A percentile compares a stretch with the other conserved stretches of the same genome.
Conservation (phyloP, 1,140 invertebrate genomes). For the Oryctes rhinoceros region DNA sequence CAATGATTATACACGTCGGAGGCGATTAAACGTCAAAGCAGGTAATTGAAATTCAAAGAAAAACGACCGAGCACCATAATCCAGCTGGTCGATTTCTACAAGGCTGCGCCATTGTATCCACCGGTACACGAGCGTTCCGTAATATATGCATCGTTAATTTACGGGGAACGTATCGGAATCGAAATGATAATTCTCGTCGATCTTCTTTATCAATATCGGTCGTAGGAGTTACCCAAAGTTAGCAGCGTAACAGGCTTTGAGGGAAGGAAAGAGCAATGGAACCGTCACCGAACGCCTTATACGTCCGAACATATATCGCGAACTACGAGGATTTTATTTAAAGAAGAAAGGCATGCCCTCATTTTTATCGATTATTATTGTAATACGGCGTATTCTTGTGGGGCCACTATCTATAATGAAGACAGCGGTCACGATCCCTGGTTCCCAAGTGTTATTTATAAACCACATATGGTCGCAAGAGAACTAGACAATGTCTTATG, state of each 20-base stretch:
- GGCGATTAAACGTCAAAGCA: constrained; percentile 11
- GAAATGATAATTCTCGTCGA: no score
- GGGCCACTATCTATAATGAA: constrained; percentile 45
- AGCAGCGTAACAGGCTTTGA: no score
- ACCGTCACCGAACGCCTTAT: not conserved
- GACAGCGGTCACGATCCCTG: constrained; percentile 42
- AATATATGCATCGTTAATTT: no score
- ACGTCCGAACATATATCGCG: not conserved
- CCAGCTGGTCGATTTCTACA: not conserved
- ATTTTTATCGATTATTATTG: constrained; percentile 40
- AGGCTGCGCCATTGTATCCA: not conserved
- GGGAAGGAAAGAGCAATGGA: not conserved
- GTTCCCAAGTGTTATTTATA: constrained; percentile 45
- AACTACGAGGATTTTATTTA: constrained; percentile 25
- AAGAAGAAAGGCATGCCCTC: constrained; percentile 16
- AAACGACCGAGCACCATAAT: constrained; percentile 8
- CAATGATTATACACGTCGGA: constrained; percentile 12
- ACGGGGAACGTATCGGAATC: no score
- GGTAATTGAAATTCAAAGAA: constrained; percentile 19
- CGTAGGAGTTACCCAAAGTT: no score
- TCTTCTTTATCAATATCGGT: no score
- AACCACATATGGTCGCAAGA: constrained; percentile 43
- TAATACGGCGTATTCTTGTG: constrained; percentile 43
- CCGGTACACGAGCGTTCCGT: not conserved
- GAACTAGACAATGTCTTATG: constrained; percentile 43